phyloP scores from a whole-genome alignment of 1,140 invertebrate species.

The Asbolus verrucosus region DNA sequence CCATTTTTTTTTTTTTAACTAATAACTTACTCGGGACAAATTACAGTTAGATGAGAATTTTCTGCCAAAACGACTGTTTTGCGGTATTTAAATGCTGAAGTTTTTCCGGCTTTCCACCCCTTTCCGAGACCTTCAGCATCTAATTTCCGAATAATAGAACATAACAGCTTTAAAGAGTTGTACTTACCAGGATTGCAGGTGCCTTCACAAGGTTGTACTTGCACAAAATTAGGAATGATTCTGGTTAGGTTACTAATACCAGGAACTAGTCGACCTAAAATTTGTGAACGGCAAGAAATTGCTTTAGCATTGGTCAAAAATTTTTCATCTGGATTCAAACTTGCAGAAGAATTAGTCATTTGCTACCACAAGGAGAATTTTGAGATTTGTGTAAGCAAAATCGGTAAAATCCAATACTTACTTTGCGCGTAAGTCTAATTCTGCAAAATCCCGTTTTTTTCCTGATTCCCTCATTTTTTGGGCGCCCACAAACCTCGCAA shows the following conservation, averaged over 20 bases:
- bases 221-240: slow-evolving; percentile 67
- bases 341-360: neutral
- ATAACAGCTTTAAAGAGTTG: neutral
- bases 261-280: slow-evolving; percentile 65
- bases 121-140: slow-evolving; percentile 62
- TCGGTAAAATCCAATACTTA: too few relatives aligned
- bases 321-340: slow-evolving; percentile 43
- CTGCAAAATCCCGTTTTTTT: slow-evolving; percentile 61
- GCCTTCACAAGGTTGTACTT: slow-evolving; percentile 65
- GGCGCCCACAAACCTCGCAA: slow-evolving; percentile 62
- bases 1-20: neutral
- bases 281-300: slow-evolving; percentile 63
- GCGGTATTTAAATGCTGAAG: slow-evolving; percentile 66
- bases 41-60: slow-evolving; percentile 67
- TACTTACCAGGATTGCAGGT: slow-evolving; percentile 59
- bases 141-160: slow-evolving; percentile 5
- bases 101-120: slow-evolving; percentile 64
- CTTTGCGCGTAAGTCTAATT: slow-evolving; percentile 18
- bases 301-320: slow-evolving; percentile 58
- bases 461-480: slow-evolving; percentile 57
- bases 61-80: slow-evolving; percentile 67
- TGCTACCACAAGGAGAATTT: neutral
- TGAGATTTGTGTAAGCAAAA: too few relatives aligned
- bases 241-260: slow-evolving; percentile 65
- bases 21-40: slow-evolving; percentile 67